These are phyloP conservation scores for Thamnophis sirtalis DNA, from an alignment of 2,113 vertebrate species.

Conservation along the genomic window DNA sequence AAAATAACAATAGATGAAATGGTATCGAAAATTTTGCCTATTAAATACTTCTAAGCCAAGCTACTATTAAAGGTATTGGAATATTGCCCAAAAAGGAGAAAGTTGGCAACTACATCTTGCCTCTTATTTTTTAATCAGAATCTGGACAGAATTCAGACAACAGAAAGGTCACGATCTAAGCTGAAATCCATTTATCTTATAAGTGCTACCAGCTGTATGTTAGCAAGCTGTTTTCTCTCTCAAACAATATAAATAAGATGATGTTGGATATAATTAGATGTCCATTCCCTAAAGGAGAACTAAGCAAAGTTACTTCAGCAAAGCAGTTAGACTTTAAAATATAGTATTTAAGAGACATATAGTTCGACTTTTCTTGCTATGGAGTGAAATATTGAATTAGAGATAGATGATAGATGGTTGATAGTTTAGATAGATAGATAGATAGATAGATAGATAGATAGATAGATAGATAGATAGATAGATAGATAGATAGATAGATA, in stretches of 20 bases:
- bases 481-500: too few relatives aligned
- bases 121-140: constrained; percentile 9
- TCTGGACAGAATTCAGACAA: constrained; percentile 7
- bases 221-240: neutral
- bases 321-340: constrained; percentile 42
- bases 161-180: constrained; percentile 1
- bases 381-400: constrained; percentile 47
- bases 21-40: neutral
- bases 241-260: constrained; percentile 10
- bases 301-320: constrained; percentile 13
- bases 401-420: neutral
- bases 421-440: too few relatives aligned
- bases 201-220: neutral
- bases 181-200: constrained; percentile 12
- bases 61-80: neutral
- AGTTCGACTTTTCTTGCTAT: constrained; percentile 34
- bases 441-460: too few relatives aligned
- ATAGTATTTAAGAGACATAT: constrained; percentile 30
- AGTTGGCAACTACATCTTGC: neutral
- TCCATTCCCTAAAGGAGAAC: constrained; percentile 17
- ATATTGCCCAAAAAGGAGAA: neutral
- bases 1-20: neutral
- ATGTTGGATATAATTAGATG: constrained; percentile 26
- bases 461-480: too few relatives aligned
- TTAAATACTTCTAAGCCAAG: neutral